These are phyloP conservation scores for Cetoscarus ocellatus DNA, from an alignment of 2,797 vertebrate species.

Conservation along the genomic window DNA sequence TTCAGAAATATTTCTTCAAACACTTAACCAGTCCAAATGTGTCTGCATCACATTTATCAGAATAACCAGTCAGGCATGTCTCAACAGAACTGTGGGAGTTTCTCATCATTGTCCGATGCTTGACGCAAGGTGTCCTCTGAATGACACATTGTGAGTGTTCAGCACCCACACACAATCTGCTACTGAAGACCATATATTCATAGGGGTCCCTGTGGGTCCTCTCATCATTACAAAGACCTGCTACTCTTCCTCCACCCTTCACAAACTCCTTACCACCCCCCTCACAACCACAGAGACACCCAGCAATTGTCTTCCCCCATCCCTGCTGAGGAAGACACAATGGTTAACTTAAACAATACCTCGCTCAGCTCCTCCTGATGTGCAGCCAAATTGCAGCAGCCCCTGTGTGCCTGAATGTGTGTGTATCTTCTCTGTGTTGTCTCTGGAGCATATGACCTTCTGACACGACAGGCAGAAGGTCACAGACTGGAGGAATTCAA, in stretches of 20 bases:
- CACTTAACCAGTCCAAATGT: not conserved
- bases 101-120: constrained; percentile 45
- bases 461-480: constrained; percentile 69
- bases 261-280: constrained; percentile 22
- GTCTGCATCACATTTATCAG: not conserved
- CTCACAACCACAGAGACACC: constrained; percentile 25
- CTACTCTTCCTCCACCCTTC: constrained; percentile 28
- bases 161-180: constrained; percentile 68
- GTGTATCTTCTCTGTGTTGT: constrained; percentile 55
- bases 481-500: constrained; percentile 76
- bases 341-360: constrained; percentile 75
- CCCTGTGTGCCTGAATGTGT: constrained; percentile 8
- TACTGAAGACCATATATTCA: constrained; percentile 70
- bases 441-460: constrained; percentile 75
- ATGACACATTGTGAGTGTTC: constrained; percentile 45
- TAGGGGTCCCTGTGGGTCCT: constrained; percentile 45
- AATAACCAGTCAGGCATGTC: not conserved
- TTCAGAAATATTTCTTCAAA: not conserved
- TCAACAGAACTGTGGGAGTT: constrained; percentile 32
- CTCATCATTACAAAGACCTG: constrained; percentile 42
- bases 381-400: constrained; percentile 41
- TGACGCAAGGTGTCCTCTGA: constrained; percentile 41
- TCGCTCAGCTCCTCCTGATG: constrained; percentile 61
- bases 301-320: constrained; percentile 42
- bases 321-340: constrained; percentile 70